Percentiles rank a stretch among this genome's conserved stretches.
These are phyloP conservation scores for Clinocottus analis DNA, from an alignment of 2,113 vertebrate species.

Conservation along the genomic window DNA sequence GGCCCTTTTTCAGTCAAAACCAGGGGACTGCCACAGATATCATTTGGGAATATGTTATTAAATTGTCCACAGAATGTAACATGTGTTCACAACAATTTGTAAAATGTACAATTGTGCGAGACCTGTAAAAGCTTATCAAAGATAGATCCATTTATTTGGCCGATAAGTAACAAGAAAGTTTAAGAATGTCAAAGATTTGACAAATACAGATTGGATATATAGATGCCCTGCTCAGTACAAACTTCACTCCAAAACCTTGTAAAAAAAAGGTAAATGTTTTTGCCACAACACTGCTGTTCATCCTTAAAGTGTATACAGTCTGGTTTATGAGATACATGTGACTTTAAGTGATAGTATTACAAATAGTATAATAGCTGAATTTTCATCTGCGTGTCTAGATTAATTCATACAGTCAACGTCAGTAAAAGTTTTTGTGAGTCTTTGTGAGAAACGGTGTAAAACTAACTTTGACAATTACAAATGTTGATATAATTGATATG, in stretches of 20 bases:
- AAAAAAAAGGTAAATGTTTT: neutral
- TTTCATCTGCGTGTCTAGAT: too few relatives aligned
- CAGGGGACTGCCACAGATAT: neutral
- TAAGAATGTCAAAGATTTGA: neutral
- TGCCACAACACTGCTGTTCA: neutral
- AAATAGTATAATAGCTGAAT: neutral
- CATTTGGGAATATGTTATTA: neutral
- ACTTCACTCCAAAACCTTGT: too few relatives aligned
- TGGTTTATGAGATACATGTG: neutral
- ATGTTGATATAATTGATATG: neutral
- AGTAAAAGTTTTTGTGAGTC: neutral
- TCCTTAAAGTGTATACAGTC: neutral
- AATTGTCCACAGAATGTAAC: neutral
- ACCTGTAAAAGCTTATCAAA: neutral
- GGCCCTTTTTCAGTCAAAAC: neutral
- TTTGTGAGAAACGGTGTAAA: constrained; percentile 3
- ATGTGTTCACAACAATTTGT: neutral
- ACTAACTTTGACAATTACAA: neutral
- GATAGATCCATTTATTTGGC: neutral
- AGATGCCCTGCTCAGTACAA: too few relatives aligned
- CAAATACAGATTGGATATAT: too few relatives aligned
- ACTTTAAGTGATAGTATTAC: neutral
- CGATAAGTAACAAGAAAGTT: neutral
- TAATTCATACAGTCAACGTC: neutral
- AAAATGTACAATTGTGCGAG: neutral